Base-by-base conservation (phyloP, 2,113 vertebrate genomes). In the Tringa solitaria region DNA sequence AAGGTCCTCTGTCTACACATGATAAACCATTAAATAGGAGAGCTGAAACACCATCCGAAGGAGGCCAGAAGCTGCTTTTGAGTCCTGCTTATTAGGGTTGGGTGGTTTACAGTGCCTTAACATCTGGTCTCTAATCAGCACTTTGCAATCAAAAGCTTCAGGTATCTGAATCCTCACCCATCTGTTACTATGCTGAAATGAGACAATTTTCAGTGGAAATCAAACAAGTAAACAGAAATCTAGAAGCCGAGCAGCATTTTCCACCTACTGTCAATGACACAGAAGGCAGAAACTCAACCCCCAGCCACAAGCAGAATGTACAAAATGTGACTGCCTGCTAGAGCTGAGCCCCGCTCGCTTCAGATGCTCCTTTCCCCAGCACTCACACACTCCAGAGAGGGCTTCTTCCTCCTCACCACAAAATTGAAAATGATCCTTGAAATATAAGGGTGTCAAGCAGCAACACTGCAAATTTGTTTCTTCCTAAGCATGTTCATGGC, bases 211-310 rank as follows among this genome's bases (percentile, higher is more conserved):
- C 96, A 74, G 35, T 39, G 79, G 60, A 39, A 93, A 86, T 78
- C 67, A 75, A 75, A 56, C 37, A 72, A 85, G 65, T 15, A 27
- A 72, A 94, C 37, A 77, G 63, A 76, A 86, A 59, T 33, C 65
- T 84, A 76, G 86, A 75, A 84, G 89, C 80, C 10, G 1, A 35
- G 75, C 60, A 86, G 79, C 39, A 53, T 57, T 92, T 84, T 37
- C 79, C 90, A 86, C 68, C 90, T 82, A 67, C 75, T 91, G 39
- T 12, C 27, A 60, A 64, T 2, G 64, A 90, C 14, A 63, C 76
- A 89, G 87, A 73, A 61, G 84, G 84, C 93, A 95, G 87, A 89
- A 92, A 75, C 43, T 89, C 81, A 68, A 89, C 7, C 65, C 78
- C 48, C 83, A 64, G 60, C 4, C 81, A 46, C 60, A 67, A 0